Evolutionary conservation across 2,797 vertebrate genomes (phyloP), one percentile per base, ranked within the genome.

Genomic region (Eremophila alpestris): DNA sequence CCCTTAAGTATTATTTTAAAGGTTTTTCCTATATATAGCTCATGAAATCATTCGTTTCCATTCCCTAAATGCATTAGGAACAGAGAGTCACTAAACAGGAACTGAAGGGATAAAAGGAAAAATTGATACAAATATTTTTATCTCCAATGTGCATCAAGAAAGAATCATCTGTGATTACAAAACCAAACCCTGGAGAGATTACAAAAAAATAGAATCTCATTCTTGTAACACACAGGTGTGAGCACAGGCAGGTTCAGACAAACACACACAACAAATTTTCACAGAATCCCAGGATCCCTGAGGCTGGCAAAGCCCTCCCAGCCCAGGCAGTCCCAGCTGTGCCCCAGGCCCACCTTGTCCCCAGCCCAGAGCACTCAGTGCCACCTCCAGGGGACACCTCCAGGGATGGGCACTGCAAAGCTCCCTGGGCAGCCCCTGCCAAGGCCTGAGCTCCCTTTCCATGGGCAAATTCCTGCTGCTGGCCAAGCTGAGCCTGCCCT

Each of bases 81-180:
- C 32, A 82, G 59, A 75, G 75, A 63, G 19, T 79, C 51, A 56
- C 34, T n/a, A 63, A 93, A 56, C 19, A 84, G 63, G 22, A 83
- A 73, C 20, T 36, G 71, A 78, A 78, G 13, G 76, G 36, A 76
- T 86, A 65, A 83, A 93, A 87, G 24, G 19, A 87, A 78, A 95
- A 90, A 65, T 8, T 54, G 34, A 70, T 67, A 59, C 9, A 75
- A 73, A 55, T 73, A 27, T 81, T 94, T 90, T 89, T 62, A 88
- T 70, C 56, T 80, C 34, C 27, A 13, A 0, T 27, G 6, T 40
- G 19, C n/a, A 76, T 60, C 23, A n/a, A 69, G 69, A 64, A 18
- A 68, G 63, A 80, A 52, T 69, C 51, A 59, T 54, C 69, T 49
- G 36, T 52, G 21, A 27, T 68, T 73, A 38, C 2, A 13, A n/a